phyloP scores from a whole-genome alignment of 1,140 invertebrate species.

The Trialeurodes vaporariorum region DNA sequence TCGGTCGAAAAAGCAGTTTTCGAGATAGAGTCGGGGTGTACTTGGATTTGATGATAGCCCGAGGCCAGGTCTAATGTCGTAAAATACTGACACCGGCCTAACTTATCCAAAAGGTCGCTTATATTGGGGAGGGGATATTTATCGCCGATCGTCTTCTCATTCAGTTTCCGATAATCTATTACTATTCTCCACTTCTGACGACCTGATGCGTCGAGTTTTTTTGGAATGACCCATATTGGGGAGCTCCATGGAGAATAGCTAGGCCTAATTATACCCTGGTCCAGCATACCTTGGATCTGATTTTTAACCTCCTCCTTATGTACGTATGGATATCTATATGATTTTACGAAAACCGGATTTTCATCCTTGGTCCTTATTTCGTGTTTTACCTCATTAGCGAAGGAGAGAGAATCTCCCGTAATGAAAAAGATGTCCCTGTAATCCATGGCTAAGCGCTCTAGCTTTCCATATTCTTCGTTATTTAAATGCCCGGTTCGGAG shows the following conservation, averaged over 20 bases:
- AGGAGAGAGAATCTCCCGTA: not conserved
- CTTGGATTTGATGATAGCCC: constrained; percentile 36
- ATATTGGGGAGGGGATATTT: constrained; percentile 39
- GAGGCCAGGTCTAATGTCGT: too few relatives aligned
- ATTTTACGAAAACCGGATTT: not conserved
- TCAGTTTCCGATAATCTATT: constrained; percentile 23
- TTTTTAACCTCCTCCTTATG: not conserved
- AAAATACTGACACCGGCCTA: too few relatives aligned
- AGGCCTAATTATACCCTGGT: constrained; percentile 12
- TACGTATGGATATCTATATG: not conserved
- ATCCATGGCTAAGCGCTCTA: not conserved
- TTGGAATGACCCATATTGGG: constrained; percentile 26
- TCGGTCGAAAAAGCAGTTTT: constrained; percentile 37
- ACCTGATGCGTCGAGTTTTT: constrained; percentile 19
- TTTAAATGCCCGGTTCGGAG: too few relatives aligned
- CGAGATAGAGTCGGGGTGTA: constrained; percentile 25
- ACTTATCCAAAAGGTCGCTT: constrained; percentile 34
- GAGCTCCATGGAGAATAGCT: constrained; percentile 35
- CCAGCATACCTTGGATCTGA: constrained; percentile 16
- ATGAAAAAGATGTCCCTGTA: constrained; percentile 7
- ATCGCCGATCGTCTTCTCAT: constrained; percentile 25
- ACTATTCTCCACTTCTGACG: constrained; percentile 19
- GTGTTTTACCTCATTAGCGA: not conserved
- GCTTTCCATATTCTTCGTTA: too few relatives aligned
- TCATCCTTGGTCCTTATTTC: constrained; percentile 9